Evolutionary conservation across 2,888 invertebrate species (phyloP), one percentile per base, ranked within the genome.

Genomic region (Vannuccia rotundouncinata): DNA sequence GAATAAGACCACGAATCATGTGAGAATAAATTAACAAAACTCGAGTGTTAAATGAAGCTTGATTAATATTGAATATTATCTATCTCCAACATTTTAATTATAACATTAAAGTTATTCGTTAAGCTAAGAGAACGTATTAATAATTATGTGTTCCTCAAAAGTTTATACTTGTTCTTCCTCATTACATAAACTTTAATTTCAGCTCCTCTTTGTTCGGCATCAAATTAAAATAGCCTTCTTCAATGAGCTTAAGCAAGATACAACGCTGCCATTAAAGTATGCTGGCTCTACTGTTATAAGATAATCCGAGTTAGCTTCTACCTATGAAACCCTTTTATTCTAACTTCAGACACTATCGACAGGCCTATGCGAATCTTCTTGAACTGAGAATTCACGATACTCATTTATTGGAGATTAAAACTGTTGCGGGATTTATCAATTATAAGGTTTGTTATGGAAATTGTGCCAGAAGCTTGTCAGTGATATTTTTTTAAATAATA

Each of bases 161-260:
- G n/a, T n/a, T n/a, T n/a, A n/a, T n/a, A n/a, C n/a, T n/a, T n/a
- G n/a, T n/a, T n/a, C n/a, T n/a, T n/a, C n/a, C n/a, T n/a, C n/a
- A n/a, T n/a, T n/a, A n/a, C n/a, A n/a, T n/a, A n/a, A n/a, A 13
- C 17, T 73, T 73, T 73, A 10, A n/a, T 22, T 85, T 60, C 84
- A 89, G 85, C 92, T 93, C 84, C 90, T 99, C 79, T 94, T 93
- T 90, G 95, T 98, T 29, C 90, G 99, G 31, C 97, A 98, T 89
- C 94, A 96, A 86, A 97, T 96, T 87, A 99, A 99, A 89, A 92
- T 97, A 87, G 99, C 93, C 0, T 97, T 95, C 89, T 91, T 95
- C 79, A 93, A 94, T 85, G 99, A 99, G 89, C 89, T 99, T 82
- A 93, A 93, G 84, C 95, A 95, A 86, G 98, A 79, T 77, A 10